Conservation (phyloP, 2,888 invertebrate species). For the Nomada ferruginata region DNA sequence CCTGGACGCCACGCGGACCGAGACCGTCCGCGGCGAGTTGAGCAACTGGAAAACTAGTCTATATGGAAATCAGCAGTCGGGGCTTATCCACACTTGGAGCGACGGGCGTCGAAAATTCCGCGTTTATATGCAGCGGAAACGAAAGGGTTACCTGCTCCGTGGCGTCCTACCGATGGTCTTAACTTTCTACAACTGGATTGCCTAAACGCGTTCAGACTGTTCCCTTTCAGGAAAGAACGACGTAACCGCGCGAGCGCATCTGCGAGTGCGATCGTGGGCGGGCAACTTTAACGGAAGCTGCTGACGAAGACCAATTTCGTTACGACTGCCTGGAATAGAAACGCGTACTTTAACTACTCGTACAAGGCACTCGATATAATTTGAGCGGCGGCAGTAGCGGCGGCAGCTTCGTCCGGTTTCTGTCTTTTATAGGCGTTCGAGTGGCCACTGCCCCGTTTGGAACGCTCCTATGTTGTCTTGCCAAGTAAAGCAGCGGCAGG, state of each 20-base stretch:
- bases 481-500: conserved; percentile 15
- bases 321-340: conserved; percentile 44
- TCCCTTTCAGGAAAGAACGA: not conserved
- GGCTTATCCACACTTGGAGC: not conserved
- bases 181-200: not conserved
- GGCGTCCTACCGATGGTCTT: too few species aligned
- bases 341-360: conserved; percentile 43
- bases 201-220: too few species aligned
- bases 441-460: conserved; percentile 12
- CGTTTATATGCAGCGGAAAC: not conserved
- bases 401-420: conserved; percentile 15
- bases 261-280: not conserved
- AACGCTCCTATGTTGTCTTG: conserved; percentile 5
- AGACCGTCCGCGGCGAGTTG: not conserved
- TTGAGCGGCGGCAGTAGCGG: not conserved
- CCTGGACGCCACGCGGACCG: not conserved
- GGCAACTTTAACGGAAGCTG: conserved; percentile 27
- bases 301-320: conserved; percentile 53
- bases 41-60: conserved; percentile 1
- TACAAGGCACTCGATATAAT: conserved; percentile 33
- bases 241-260: conserved; percentile 1
- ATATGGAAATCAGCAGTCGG: conserved; percentile 12
- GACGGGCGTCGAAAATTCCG: not conserved
- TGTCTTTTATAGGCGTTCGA: conserved; percentile 17
- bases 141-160: not conserved